Conservation (phyloP, 2,888 invertebrate species). For the Acleris laterana region DNA sequence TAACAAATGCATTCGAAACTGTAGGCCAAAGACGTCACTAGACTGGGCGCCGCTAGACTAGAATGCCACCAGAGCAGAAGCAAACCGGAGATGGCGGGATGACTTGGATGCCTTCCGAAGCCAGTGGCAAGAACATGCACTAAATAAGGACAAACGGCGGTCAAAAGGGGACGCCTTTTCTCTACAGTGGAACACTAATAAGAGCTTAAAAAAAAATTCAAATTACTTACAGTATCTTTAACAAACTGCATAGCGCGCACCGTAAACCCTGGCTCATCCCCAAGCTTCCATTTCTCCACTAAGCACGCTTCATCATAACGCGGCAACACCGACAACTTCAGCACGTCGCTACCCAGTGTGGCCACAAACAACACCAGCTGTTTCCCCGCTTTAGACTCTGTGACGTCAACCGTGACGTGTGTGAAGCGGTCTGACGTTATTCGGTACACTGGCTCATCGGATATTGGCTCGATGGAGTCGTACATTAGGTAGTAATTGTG, state of each 20-base stretch:
- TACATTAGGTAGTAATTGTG: slow-evolving; percentile 95
- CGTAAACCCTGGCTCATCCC: slow-evolving; percentile 79
- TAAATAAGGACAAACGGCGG: too few relatives aligned
- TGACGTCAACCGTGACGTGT: slow-evolving; percentile 92
- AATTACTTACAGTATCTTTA: slow-evolving; percentile 87
- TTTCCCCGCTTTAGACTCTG: slow-evolving; percentile 88
- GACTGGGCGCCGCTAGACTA: too few relatives aligned
- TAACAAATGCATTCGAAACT: too few relatives aligned
- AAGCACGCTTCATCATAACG: slow-evolving; percentile 89
- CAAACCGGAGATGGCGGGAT: too few relatives aligned
- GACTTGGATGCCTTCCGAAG: too few relatives aligned
- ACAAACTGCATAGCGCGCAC: slow-evolving; percentile 90
- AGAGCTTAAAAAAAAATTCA: too few relatives aligned
- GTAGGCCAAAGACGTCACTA: too few relatives aligned
- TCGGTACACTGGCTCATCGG: slow-evolving; percentile 88
- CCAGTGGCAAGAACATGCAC: too few relatives aligned
- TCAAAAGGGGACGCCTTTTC: too few relatives aligned
- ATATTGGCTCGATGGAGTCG: slow-evolving; percentile 90
- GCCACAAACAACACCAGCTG: slow-evolving; percentile 93
- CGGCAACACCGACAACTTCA: slow-evolving; percentile 92
- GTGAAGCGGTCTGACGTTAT: slow-evolving; percentile 89
- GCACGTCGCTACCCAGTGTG: slow-evolving; percentile 89
- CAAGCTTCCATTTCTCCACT: slow-evolving; percentile 92
- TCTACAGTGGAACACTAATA: too few relatives aligned
- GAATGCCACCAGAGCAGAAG: too few relatives aligned